Evolutionary conservation across 2,797 vertebrate genomes (phyloP), one percentile per base, ranked within the genome.

Genomic region (Cryptoblepharus egeriae): DNA sequence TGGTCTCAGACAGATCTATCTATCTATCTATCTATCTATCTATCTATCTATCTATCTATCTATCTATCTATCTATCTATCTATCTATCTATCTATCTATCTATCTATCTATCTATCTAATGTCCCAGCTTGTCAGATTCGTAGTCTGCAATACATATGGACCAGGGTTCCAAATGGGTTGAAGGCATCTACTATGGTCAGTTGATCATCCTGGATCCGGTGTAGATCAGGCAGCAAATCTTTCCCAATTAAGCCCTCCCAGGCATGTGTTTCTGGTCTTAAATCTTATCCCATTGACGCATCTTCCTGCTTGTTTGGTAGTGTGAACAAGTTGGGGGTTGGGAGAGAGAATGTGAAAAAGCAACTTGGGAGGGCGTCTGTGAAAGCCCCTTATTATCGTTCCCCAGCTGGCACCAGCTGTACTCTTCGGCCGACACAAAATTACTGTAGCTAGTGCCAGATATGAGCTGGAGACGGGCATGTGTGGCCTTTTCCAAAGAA

Each of bases 381-480:
- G 93, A 93, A 94, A 93, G 92, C 88, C 89, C 89, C 89, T 87
- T 83, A 91, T 92, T 93, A 85, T 94, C 88, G 89, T 79, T 72
- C 87, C 91, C 92, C 94, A 95, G 95, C 94, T 95, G 94, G 94
- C 86, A 93, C 92, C 95, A 95, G 95, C 95, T 95, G 95, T 90
- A 92, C 88, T 91, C 83, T 83, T 88, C 88, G 92, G 77, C 89
- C 91, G 89, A 85, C 64, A 80, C 88, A 88, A 58, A 91, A 89
- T 90, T 88, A 32, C 88, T 72, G 87, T 0, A 85, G 77, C 87
- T 88, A 83, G 82, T 90, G 92, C 92, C 92, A 95, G 94, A 92
- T 94, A 92, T 93, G 93, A 88, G 82, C 90, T 86, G 87, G 91
- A 91, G 91, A 90, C 90, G 88, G 88, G 88, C 87, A 68, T 88